phyloP scores from a whole-genome alignment of 1,140 invertebrate genomes.

The Bradysia coprophila region DNA sequence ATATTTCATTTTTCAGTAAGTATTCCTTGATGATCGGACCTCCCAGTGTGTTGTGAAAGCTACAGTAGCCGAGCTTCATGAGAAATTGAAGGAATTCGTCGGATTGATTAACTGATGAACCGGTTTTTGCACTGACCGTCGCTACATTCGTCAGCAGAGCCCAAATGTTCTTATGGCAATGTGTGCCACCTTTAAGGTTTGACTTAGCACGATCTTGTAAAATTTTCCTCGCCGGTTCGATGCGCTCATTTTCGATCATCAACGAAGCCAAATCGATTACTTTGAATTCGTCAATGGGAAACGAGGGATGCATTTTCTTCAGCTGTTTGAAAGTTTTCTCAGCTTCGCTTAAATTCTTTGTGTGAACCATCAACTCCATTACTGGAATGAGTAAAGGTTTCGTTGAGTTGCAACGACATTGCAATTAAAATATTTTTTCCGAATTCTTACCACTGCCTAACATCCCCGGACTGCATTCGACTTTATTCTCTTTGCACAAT shows the following conservation, averaged over 20 bases:
- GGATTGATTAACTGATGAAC: constrained; percentile 10
- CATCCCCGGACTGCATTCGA: constrained; percentile 25
- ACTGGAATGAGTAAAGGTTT: no score
- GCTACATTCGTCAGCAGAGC: constrained; percentile 24
- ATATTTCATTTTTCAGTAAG: constrained; percentile 23
- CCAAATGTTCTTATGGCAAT: constrained; percentile 22
- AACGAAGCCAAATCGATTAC: constrained; percentile 26
- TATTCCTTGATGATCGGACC: constrained; percentile 25
- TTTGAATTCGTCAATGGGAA: constrained; percentile 29
- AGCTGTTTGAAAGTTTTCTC: background rate
- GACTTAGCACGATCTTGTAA: constrained; percentile 12
- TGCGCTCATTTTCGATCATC: constrained; percentile 20
- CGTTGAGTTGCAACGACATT: no score
- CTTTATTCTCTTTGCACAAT: constrained; percentile 20
- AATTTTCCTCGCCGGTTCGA: constrained; percentile 23
- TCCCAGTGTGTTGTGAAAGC: constrained; percentile 21
- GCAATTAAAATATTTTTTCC: no score
- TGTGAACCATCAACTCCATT: constrained; percentile 23
- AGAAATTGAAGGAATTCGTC: constrained; percentile 16
- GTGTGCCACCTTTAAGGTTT: constrained; percentile 9
- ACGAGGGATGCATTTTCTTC: constrained; percentile 8
- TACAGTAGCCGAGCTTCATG: constrained; percentile 23
- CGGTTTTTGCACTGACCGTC: constrained; percentile 7
- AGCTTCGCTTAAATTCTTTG: constrained; percentile 20
- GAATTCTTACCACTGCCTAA: constrained; percentile 20